Conservation (phyloP, 1,140 invertebrate genomes). For the Limonius californicus region DNA sequence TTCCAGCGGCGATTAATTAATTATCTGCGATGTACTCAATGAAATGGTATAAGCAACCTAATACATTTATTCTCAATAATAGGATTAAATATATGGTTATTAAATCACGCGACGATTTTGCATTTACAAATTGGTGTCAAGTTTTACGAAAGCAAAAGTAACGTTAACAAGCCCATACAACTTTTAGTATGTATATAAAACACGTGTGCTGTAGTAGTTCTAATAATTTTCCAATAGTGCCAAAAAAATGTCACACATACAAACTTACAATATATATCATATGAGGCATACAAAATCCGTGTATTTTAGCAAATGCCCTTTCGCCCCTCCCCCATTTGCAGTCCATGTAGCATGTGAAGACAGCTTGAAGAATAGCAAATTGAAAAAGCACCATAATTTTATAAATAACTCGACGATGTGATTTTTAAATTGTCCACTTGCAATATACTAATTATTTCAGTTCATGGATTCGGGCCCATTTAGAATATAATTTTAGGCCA, state of each 20-base stretch:
- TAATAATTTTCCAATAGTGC: slow-evolving; percentile 24
- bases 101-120: neutral
- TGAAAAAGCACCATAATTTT: slow-evolving; percentile 46
- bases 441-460: slow-evolving; percentile 29
- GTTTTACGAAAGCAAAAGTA: slow-evolving; percentile 19
- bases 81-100: neutral
- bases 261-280: slow-evolving; percentile 40
- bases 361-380: slow-evolving; percentile 47
- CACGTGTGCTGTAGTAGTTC: slow-evolving; percentile 23
- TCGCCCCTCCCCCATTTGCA: slow-evolving; percentile 44
- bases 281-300: slow-evolving; percentile 47
- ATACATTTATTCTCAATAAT: neutral
- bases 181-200: slow-evolving; percentile 18
- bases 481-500: slow-evolving; percentile 30
- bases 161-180: slow-evolving; percentile 12
- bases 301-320: slow-evolving; percentile 31
- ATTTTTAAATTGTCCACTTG: slow-evolving; percentile 30
- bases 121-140: slow-evolving; percentile 10
- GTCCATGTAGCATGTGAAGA: slow-evolving; percentile 48
- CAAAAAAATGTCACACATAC: slow-evolving; percentile 47
- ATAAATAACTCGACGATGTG: slow-evolving; percentile 34
- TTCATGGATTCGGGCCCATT: slow-evolving; percentile 33
- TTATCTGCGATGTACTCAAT: neutral
- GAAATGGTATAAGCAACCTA: slow-evolving; percentile 6
- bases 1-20: neutral